Conservation (phyloP, 2,888 invertebrate species). For the Mimas tiliae region DNA sequence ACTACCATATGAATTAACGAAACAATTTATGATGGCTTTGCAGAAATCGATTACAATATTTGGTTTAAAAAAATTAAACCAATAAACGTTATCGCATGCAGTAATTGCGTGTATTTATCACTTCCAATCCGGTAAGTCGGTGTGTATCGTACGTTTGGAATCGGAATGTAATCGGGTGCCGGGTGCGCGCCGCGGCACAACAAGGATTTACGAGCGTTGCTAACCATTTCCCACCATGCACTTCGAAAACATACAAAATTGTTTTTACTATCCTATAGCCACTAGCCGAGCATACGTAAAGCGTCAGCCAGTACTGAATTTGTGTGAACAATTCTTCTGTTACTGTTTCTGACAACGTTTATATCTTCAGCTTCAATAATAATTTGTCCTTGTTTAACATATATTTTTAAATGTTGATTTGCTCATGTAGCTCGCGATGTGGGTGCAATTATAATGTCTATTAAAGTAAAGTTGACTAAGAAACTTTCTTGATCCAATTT, state of each 20-base stretch:
- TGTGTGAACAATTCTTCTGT: neutral
- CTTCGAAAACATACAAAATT: slow-evolving; percentile 54
- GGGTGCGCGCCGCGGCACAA: slow-evolving; percentile 47
- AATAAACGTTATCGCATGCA: slow-evolving; percentile 39
- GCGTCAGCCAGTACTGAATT: slow-evolving; percentile 1
- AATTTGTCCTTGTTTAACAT: too few species aligned
- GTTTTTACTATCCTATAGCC: slow-evolving; percentile 23
- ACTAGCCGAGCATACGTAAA: neutral
- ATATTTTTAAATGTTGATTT: neutral
- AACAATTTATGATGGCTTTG: neutral
- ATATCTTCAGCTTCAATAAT: neutral
- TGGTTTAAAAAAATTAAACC: slow-evolving; percentile 23
- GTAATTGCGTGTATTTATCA: slow-evolving; percentile 55
- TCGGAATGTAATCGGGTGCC: slow-evolving; percentile 57
- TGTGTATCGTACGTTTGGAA: slow-evolving; percentile 43
- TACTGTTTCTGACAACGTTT: slow-evolving; percentile 3
- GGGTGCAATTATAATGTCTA: neutral
- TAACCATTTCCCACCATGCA: slow-evolving; percentile 53
- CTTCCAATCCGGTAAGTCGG: slow-evolving; percentile 35
- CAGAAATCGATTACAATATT: slow-evolving; percentile 4
- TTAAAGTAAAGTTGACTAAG: slow-evolving; percentile 47
- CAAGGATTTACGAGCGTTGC: slow-evolving; percentile 55
- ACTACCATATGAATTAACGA: neutral
- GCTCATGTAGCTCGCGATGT: neutral
- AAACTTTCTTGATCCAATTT: slow-evolving; percentile 55